Evolutionary conservation across 2,113 vertebrate genomes (phyloP).

Genomic region (Microcebus jonahi): DNA sequence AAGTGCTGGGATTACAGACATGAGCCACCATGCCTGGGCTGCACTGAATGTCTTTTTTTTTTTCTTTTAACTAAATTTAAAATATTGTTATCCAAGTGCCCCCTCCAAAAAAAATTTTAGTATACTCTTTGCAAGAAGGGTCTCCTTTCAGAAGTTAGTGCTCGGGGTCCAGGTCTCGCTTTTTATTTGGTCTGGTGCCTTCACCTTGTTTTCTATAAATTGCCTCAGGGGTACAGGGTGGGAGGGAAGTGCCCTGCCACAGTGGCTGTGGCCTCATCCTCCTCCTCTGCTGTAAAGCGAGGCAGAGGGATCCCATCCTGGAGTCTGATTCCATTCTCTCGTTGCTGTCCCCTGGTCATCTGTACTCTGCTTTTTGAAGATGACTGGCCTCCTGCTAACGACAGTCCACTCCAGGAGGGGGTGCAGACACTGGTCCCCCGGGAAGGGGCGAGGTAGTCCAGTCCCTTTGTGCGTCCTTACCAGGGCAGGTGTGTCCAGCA

Average conservation of each 20-base stretch:
- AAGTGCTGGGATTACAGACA: no score
- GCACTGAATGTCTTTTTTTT: no score
- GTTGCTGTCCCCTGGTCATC: background rate
- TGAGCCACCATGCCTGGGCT: no score
- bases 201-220: background rate
- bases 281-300: background rate
- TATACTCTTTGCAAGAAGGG: background rate
- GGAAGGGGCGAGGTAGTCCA: background rate
- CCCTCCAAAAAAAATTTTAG: background rate
- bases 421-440: accelerated
- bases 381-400: background rate
- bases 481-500: accelerated
- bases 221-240: accelerated
- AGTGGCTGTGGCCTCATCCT: background rate
- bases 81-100: background rate
- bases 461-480: background rate
- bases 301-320: background rate
- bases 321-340: background rate
- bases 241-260: no score
- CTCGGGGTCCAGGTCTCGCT: accelerated
- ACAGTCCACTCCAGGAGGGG: background rate
- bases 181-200: accelerated
- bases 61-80: background rate
- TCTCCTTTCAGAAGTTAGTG: background rate
- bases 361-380: background rate